Percentiles rank a stretch among this genome's conserved stretches.
These are phyloP conservation scores for Argyrosomus japonicus DNA, from an alignment of 2,113 vertebrate species.

Conservation along the genomic window DNA sequence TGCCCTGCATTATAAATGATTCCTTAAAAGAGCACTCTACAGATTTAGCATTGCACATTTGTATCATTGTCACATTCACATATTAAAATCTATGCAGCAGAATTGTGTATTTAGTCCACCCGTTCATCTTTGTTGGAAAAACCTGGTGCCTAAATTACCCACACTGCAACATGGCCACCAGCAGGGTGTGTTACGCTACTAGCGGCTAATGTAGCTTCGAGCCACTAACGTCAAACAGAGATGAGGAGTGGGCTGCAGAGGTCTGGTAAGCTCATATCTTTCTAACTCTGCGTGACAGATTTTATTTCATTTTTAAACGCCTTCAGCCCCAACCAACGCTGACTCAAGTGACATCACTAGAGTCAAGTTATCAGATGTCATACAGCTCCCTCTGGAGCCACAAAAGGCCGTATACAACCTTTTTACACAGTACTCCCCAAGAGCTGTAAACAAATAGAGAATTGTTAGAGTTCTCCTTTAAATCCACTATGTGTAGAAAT, in stretches of 20 bases:
- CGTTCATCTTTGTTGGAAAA: not conserved
- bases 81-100: not conserved
- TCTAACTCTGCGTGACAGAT: not conserved
- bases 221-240: not conserved
- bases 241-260: not conserved
- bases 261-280: not conserved
- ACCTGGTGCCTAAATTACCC: not conserved
- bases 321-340: not conserved
- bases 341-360: not conserved
- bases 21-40: no score
- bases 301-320: not conserved
- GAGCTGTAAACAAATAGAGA: not conserved
- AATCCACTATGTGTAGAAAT: not conserved
- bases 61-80: no score
- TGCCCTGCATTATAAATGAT: no score
- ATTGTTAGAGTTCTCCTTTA: not conserved
- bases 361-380: not conserved
- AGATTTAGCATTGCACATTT: no score
- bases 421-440: not conserved
- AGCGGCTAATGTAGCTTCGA: not conserved
- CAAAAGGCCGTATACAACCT: not conserved
- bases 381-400: not conserved
- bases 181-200: not conserved
- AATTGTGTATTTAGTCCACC: not conserved
- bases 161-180: not conserved